Conservation (phyloP, 2,888 invertebrate species). For the Tinea trinotella region DNA sequence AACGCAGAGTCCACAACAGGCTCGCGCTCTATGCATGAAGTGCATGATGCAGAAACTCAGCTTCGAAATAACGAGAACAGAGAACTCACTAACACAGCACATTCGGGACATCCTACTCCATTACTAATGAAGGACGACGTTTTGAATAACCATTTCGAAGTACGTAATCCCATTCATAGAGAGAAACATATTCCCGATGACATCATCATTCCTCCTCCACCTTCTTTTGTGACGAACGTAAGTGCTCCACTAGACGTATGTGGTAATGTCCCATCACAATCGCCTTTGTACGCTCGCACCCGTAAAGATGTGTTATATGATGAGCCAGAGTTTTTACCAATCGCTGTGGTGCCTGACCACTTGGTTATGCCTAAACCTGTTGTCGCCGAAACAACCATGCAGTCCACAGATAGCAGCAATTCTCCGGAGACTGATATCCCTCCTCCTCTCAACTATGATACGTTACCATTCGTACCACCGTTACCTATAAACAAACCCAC, state of each 20-base stretch:
- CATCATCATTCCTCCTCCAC: conserved; percentile 65
- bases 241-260: conserved; percentile 44
- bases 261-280: conserved; percentile 26
- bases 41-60: conserved; percentile 42
- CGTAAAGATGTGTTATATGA: conserved; percentile 37
- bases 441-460: conserved; percentile 62
- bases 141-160: conserved; percentile 39
- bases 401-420: conserved; percentile 54
- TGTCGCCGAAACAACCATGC: conserved; percentile 61
- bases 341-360: conserved; percentile 53
- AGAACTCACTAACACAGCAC: conserved; percentile 62
- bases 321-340: conserved; percentile 43
- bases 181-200: conserved; percentile 52
- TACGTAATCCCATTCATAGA: conserved; percentile 39
- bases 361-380: conserved; percentile 51
- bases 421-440: conserved; percentile 56
- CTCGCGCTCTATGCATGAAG: conserved; percentile 40
- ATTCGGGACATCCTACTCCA: conserved; percentile 46
- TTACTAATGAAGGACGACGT: conserved; percentile 55
- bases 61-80: conserved; percentile 27
- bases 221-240: conserved; percentile 59
- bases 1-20: conserved; percentile 20
- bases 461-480: conserved; percentile 39
- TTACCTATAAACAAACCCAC: not conserved
- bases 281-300: conserved; percentile 4